Percentiles rank a stretch among this genome's conserved stretches.
Evolutionary conservation across 2,888 invertebrate genomes (phyloP).

Genomic region (Laothoe populi): DNA sequence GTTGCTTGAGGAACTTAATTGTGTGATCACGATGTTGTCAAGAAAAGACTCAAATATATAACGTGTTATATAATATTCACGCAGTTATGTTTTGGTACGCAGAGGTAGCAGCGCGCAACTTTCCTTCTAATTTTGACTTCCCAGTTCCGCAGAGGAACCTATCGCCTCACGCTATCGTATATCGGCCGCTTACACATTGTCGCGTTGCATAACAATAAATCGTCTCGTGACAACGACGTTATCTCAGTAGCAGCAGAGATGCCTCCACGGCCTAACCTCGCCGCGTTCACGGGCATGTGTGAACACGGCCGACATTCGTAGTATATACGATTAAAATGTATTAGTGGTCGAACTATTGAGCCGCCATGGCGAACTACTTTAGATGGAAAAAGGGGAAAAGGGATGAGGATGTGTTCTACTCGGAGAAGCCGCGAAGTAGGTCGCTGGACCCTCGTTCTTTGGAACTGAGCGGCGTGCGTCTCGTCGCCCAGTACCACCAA

Average conservation of each 20-base stretch:
- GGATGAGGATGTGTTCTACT: constrained; percentile 83
- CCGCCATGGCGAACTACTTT: constrained; percentile 87
- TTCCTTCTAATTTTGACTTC: constrained; percentile 42
- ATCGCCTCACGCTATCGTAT: constrained; percentile 45
- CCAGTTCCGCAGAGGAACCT: constrained; percentile 54
- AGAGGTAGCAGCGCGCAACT: constrained; percentile 37
- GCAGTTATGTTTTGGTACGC: constrained; percentile 5
- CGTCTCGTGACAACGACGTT: constrained; percentile 76
- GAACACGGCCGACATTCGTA: constrained; percentile 37
- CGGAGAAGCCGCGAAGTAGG: constrained; percentile 88
- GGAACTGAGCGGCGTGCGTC: constrained; percentile 87
- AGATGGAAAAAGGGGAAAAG: constrained; percentile 88
- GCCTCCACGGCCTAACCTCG: constrained; percentile 66
- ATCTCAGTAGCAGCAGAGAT: constrained; percentile 76
- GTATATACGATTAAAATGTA: constrained; percentile 42
- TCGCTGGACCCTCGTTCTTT: constrained; percentile 90
- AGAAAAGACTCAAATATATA: constrained; percentile 33
- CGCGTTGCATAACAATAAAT: constrained; percentile 68
- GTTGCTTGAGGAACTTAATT: constrained; percentile 44
- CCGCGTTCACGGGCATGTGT: constrained; percentile 49
- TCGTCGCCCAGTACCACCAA: constrained; percentile 81
- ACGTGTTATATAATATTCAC: constrained; percentile 18
- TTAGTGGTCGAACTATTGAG: constrained; percentile 46
- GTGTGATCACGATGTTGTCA: constrained; percentile 43
- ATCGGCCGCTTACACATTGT: constrained; percentile 50